Conservation (phyloP, 1,140 invertebrate genomes). For the Lysiphlebus fabarum region DNA sequence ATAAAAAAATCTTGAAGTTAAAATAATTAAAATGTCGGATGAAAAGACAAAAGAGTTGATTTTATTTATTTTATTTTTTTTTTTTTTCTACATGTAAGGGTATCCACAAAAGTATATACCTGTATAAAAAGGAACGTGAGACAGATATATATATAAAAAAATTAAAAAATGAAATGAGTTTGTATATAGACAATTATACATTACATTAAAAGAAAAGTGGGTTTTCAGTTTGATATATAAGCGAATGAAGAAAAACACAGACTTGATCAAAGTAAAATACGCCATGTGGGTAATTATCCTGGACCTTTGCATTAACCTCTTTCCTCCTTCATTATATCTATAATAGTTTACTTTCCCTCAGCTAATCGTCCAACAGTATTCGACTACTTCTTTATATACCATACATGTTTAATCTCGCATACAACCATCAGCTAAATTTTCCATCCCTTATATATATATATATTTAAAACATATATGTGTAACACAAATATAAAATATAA, state of each 20-base stretch:
- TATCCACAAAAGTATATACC: conserved; percentile 35
- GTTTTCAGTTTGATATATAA: conserved; percentile 36
- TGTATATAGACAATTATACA: not conserved
- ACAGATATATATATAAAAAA: conserved; percentile 8
- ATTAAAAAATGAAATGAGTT: conserved; percentile 19
- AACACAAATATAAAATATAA: too few relatives aligned
- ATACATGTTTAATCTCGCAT: too few relatives aligned
- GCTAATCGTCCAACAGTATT: not conserved
- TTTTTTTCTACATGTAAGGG: conserved; percentile 10
- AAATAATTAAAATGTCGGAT: conserved; percentile 54
- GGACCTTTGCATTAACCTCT: conserved; percentile 51
- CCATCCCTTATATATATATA: too few relatives aligned
- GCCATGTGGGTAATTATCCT: conserved; percentile 56
- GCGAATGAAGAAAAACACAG: conserved; percentile 55
- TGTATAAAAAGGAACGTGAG: conserved; percentile 31
- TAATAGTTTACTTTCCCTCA: conserved; percentile 29
- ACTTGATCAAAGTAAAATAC: conserved; percentile 54
- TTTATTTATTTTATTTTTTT: conserved; percentile 42
- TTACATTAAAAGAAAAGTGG: conserved; percentile 28
- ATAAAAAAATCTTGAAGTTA: conserved; percentile 39
- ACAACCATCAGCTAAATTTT: too few relatives aligned
- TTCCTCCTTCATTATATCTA: conserved; percentile 23
- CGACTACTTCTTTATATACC: too few relatives aligned
- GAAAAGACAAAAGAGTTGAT: conserved; percentile 47
- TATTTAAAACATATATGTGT: too few relatives aligned